A percentile compares a stretch with the other conserved stretches of the same genome.
Conservation (phyloP, 2,888 invertebrate species). For the Catocala fraxini region DNA sequence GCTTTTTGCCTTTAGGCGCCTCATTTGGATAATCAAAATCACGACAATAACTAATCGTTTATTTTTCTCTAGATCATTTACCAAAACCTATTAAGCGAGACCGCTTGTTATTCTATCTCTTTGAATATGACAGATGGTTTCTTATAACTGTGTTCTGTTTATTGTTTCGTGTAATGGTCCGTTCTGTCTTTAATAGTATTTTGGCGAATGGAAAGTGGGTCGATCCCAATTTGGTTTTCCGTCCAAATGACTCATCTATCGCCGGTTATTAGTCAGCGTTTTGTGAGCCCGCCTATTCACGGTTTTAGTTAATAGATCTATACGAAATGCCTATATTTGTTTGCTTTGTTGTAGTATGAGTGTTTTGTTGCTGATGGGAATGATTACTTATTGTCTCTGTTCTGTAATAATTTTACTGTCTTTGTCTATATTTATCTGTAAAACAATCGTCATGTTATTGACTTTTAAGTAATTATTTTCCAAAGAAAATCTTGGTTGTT, state of each 20-base stretch:
- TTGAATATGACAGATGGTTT: conserved; percentile 37
- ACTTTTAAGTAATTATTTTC: too few relatives aligned
- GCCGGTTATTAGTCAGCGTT: conserved; percentile 27
- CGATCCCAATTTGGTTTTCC: conserved; percentile 30
- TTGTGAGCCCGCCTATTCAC: conserved; percentile 20
- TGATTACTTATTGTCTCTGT: too few relatives aligned
- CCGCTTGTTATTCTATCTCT: conserved; percentile 5
- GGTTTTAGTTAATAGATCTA: conserved; percentile 10
- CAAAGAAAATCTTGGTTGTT: too few relatives aligned
- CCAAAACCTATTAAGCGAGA: conserved; percentile 6
- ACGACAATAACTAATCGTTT: conserved; percentile 12
- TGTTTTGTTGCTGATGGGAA: too few relatives aligned
- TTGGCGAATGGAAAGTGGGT: conserved; percentile 38
- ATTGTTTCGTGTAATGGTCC: conserved; percentile 40
- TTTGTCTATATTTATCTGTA: too few relatives aligned
- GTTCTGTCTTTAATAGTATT: conserved; percentile 25
- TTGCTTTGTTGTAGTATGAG: background rate
- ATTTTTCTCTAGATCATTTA: conserved; percentile 5
- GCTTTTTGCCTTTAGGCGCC: conserved; percentile 1
- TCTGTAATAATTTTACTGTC: too few relatives aligned
- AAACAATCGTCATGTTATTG: too few relatives aligned
- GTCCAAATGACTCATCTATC: conserved; percentile 22
- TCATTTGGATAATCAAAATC: background rate
- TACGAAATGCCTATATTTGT: background rate
- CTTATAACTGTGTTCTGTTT: conserved; percentile 16